Evolutionary conservation across 2,113 vertebrate species (phyloP).

Genomic region (Jaculus jaculus): DNA sequence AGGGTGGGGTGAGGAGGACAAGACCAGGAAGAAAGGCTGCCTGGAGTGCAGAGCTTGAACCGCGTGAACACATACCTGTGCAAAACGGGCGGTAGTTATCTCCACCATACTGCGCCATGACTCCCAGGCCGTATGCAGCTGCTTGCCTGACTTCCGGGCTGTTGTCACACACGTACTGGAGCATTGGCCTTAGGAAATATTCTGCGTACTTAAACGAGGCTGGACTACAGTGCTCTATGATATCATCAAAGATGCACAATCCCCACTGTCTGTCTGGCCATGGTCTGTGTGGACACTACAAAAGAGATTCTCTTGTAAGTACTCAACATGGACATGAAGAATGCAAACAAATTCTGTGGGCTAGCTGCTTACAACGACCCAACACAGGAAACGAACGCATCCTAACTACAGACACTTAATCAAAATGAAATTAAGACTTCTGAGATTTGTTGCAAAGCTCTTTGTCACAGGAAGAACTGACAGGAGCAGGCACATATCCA

Average conservation of each 20-base stretch:
- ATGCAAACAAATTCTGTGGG: background rate
- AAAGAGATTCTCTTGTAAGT: constrained; percentile 50
- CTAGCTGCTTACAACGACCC: background rate
- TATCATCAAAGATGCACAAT: constrained; percentile 97
- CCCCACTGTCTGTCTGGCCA: constrained; percentile 99
- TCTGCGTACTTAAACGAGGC: constrained; percentile 96
- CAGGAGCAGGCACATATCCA: background rate
- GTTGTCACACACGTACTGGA: constrained; percentile 93
- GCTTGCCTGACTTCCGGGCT: constrained; percentile 97
- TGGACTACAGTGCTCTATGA: constrained; percentile 98
- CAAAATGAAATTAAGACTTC: background rate
- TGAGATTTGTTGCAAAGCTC: background rate
- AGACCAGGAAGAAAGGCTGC: background rate
- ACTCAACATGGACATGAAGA: background rate
- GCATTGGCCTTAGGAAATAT: constrained; percentile 94
- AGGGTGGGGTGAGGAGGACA: background rate
- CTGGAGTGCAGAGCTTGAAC: background rate
- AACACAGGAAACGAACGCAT: background rate
- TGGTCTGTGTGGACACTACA: constrained; percentile 94
- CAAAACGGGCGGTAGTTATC: constrained; percentile 96
- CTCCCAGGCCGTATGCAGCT: constrained; percentile 95
- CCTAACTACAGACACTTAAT: background rate
- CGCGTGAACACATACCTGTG: constrained; percentile 86
- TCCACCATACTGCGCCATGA: constrained; percentile 97
- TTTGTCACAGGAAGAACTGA: background rate